phyloP scores from a whole-genome alignment of 2,797 vertebrate genomes.

The Myiothlypis chrysogaster region DNA sequence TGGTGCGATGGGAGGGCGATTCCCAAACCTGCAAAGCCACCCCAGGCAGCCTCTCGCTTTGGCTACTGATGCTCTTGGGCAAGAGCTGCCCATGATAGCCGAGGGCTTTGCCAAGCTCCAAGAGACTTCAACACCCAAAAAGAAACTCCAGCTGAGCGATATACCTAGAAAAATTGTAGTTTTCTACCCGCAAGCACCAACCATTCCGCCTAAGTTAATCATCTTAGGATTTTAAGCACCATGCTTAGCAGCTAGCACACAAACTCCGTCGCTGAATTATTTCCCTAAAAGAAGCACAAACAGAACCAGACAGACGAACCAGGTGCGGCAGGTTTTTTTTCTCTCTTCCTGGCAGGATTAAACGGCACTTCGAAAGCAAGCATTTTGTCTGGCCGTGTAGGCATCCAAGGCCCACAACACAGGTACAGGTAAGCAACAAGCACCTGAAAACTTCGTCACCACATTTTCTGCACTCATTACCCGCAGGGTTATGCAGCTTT shows the following conservation, averaged over 20 bases:
- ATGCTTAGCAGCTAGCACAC: background rate
- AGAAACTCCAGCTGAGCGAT: fast-evolving
- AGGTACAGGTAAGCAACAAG: background rate
- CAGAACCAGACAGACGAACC: background rate
- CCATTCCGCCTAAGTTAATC: background rate
- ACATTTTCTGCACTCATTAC: background rate
- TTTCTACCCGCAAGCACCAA: background rate
- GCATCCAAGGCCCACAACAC: background rate
- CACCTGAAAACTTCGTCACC: background rate
- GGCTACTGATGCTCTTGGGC: background rate
- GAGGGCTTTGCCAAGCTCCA: background rate
- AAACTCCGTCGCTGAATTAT: background rate
- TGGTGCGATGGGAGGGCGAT: fast-evolving
- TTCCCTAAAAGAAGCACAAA: background rate
- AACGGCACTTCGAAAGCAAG: background rate
- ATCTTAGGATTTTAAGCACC: background rate
- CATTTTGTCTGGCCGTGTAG: background rate
- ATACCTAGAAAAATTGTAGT: background rate
- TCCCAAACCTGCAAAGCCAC: background rate
- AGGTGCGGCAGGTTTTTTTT: background rate
- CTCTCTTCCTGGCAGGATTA: background rate
- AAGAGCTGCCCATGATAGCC: fast-evolving
- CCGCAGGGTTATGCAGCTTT: fast-evolving
- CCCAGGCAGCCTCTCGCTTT: background rate
- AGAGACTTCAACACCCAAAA: background rate